Percentiles rank a stretch among this genome's conserved stretches.
These are phyloP conservation scores for Saguinus midas DNA, from an alignment of 2,113 vertebrate species.

Conservation along the genomic window DNA sequence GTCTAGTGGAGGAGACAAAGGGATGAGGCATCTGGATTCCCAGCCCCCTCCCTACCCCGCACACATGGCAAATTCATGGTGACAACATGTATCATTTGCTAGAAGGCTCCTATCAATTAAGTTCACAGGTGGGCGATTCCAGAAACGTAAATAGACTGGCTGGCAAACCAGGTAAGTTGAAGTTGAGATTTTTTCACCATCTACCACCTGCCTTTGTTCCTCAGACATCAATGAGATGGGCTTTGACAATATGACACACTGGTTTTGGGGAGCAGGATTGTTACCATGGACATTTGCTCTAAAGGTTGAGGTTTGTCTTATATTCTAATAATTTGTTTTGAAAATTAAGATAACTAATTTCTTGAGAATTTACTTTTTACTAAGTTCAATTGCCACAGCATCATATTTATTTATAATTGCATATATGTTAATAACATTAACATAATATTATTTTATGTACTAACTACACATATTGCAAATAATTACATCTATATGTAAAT, in stretches of 20 bases:
- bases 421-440: not conserved
- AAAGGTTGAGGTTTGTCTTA: not conserved
- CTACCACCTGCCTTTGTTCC: not conserved
- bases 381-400: not conserved
- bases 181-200: not conserved
- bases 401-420: not conserved
- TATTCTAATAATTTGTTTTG: not conserved
- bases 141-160: not conserved
- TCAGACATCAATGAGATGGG: not conserved
- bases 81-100: not conserved
- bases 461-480: too few relatives aligned
- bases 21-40: not conserved
- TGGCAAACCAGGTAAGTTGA: not conserved
- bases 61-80: not conserved
- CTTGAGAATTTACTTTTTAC: not conserved
- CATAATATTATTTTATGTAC: too few relatives aligned
- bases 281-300: not conserved
- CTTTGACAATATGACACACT: not conserved
- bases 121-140: not conserved
- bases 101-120: not conserved
- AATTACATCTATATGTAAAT: not conserved
- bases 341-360: not conserved
- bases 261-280: not conserved
- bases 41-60: fast-evolving
- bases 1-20: not conserved